Evolutionary conservation across 2,113 vertebrate species (phyloP).

Genomic region (Crypturellus undulatus): DNA sequence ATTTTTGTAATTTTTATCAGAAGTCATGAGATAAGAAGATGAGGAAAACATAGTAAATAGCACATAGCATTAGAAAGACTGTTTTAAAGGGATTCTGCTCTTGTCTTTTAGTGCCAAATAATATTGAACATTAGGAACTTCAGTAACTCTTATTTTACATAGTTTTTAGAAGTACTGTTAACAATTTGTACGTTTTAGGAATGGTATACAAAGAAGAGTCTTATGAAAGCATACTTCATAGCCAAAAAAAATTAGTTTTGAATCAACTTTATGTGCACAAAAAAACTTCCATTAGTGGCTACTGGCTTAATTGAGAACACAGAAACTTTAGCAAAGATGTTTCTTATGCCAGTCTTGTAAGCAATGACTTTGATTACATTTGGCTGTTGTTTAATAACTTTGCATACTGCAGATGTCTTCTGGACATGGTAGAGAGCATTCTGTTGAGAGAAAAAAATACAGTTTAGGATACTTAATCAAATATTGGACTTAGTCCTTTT

Average conservation of each 20-base stretch:
- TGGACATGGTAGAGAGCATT: neutral
- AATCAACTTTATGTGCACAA: neutral
- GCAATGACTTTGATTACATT: conserved; percentile 66
- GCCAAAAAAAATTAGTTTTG: neutral
- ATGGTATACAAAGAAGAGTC: neutral
- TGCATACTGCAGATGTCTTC: conserved; percentile 9
- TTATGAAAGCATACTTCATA: neutral
- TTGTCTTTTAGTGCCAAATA: neutral
- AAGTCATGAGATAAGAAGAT: neutral
- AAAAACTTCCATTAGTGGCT: conserved; percentile 15
- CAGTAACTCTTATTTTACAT: neutral
- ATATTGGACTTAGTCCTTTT: neutral
- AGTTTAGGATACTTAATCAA: neutral
- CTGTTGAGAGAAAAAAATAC: conserved; percentile 19
- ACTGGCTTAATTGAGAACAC: conserved; percentile 59
- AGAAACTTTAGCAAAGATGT: conserved; percentile 55
- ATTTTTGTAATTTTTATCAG: neutral
- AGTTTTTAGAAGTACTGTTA: neutral
- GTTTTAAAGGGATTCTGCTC: neutral
- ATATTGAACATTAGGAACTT: neutral
- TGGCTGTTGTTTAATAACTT: conserved; percentile 69
- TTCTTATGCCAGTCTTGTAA: conserved; percentile 72
- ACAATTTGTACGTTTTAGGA: neutral
- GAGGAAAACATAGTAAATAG: neutral
- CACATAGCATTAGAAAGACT: neutral